Conservation (phyloP, 2,797 vertebrate genomes). For the Micropoecilia bifurca region DNA sequence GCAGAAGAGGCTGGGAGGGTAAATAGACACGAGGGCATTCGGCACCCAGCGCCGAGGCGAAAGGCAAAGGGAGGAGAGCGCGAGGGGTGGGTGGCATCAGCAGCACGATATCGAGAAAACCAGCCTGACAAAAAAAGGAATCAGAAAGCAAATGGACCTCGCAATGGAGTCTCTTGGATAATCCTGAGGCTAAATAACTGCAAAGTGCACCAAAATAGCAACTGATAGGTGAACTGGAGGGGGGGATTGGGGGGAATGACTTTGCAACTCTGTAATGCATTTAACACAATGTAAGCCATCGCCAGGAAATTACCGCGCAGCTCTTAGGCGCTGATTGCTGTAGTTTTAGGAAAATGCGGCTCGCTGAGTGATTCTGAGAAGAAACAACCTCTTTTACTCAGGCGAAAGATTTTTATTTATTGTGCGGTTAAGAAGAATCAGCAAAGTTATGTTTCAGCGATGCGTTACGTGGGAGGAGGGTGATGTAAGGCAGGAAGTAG, state of each 20-base stretch:
- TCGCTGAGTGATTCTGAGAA: conserved; percentile 13
- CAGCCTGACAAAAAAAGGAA: conserved; percentile 53
- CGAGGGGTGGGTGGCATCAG: conserved; percentile 23
- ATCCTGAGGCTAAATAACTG: conserved; percentile 60
- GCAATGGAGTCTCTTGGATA: conserved; percentile 58
- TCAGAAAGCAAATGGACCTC: conserved; percentile 68
- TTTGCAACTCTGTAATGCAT: conserved; percentile 35
- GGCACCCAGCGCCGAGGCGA: conserved; percentile 40
- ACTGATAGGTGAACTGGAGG: conserved; percentile 30
- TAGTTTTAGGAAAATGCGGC: conserved; percentile 17
- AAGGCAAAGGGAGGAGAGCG: not conserved
- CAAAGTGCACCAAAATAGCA: conserved; percentile 29
- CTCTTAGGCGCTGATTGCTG: conserved; percentile 18
- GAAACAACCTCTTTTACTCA: not conserved
- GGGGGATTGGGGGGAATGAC: conserved; percentile 15
- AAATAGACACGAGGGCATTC: conserved; percentile 64
- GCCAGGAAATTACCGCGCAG: conserved; percentile 22
- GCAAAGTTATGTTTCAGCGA: conserved; percentile 10
- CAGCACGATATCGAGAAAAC: conserved; percentile 60
- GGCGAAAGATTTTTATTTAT: conserved; percentile 11
- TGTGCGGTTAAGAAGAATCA: conserved; percentile 26
- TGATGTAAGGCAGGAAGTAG: conserved; percentile 46
- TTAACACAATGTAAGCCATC: conserved; percentile 12
- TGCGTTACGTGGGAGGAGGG: conserved; percentile 46
- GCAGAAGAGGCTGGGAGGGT: conserved; percentile 63